Evolutionary conservation across 2,888 invertebrate genomes (phyloP), one percentile per base, ranked within the genome.

Genomic region (Trileptium ribeirensis): DNA sequence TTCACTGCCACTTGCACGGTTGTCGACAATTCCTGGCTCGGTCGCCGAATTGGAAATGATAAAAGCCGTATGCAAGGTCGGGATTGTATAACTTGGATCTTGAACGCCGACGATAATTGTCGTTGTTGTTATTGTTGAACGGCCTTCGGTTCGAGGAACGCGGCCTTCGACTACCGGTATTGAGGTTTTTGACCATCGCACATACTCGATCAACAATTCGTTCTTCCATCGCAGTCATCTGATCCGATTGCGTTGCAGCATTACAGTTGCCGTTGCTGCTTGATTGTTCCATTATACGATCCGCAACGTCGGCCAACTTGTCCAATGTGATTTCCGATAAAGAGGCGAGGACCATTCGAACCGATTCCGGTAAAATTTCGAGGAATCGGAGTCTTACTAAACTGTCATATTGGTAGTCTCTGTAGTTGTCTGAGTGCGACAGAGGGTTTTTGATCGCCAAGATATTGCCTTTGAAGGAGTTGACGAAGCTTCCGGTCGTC

Each of bases 31-130:
- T 75, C 37, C n/a, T 24, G 15, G 77, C 34, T 3, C n/a, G n/a
- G 2, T n/a, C 3, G 15, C 77, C 77, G n/a, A 75, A 75, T 24
- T n/a, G 36, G n/a, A 75, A 75, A 75, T 75, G 77, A 36, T 75
- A 75, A 38, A 38, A 75, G n/a, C 77, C 24, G 38, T 34, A 36
- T 33, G 77, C 8, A 8, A 29, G 33, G 39, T 75, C 77, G 3
- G 34, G 77, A 38, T 39, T 24, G 39, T 38, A 75, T 2, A 15
- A n/a, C 37, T 39, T n/a, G 2, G 77, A 75, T 38, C 15, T 39
- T 39, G 77, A 75, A 19, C 77, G 77, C 2, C n/a, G 33, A 37
- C 77, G 77, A n/a, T 36, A 36, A 31, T 36, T 75, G 36, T 8
- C 33, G 24, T 24, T 24, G 51, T 24, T 15, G 36, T n/a, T 39